Evolutionary conservation across 1,140 invertebrate species (phyloP).

Genomic region (Zophobas morio): DNA sequence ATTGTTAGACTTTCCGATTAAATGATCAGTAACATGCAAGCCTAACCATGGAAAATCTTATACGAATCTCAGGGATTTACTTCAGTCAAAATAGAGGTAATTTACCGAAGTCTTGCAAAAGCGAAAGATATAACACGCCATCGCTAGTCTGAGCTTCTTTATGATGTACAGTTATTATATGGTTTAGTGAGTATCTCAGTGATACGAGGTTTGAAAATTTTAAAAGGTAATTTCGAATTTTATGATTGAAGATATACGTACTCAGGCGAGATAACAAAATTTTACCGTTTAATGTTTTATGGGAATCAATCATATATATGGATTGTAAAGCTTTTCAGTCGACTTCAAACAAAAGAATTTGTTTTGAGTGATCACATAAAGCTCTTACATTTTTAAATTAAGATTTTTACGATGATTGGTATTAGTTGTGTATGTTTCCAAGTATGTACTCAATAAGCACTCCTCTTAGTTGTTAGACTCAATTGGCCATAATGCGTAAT

Average conservation of each 20-base stretch:
- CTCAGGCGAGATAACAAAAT: conserved; percentile 45
- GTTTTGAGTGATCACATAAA: conserved; percentile 43
- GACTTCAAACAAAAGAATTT: conserved; percentile 41
- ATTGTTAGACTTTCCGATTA: background rate
- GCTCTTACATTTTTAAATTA: conserved; percentile 45
- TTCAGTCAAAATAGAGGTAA: conserved; percentile 19
- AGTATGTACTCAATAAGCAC: conserved; percentile 17
- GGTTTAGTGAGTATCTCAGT: conserved; percentile 39
- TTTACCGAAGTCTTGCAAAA: conserved; percentile 9
- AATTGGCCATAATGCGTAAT: conserved; percentile 27
- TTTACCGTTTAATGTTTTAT: conserved; percentile 45
- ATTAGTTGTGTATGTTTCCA: conserved; percentile 22
- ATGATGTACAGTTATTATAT: conserved; percentile 41
- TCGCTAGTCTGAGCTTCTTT: conserved; percentile 17
- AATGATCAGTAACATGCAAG: conserved; percentile 4
- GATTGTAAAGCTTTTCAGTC: conserved; percentile 45
- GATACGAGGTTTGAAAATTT: conserved; percentile 46
- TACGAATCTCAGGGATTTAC: background rate
- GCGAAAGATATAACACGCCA: conserved; percentile 11
- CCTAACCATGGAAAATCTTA: conserved; percentile 1
- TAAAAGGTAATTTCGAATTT: conserved; percentile 44
- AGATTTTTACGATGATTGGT: conserved; percentile 46
- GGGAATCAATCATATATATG: conserved; percentile 48
- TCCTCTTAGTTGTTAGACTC: conserved; percentile 28
- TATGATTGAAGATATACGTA: conserved; percentile 44